A percentile compares a stretch with the other conserved stretches of the same genome.
Conservation (phyloP, 2,888 invertebrate species). For the Caenorhabditis japonica region DNA sequence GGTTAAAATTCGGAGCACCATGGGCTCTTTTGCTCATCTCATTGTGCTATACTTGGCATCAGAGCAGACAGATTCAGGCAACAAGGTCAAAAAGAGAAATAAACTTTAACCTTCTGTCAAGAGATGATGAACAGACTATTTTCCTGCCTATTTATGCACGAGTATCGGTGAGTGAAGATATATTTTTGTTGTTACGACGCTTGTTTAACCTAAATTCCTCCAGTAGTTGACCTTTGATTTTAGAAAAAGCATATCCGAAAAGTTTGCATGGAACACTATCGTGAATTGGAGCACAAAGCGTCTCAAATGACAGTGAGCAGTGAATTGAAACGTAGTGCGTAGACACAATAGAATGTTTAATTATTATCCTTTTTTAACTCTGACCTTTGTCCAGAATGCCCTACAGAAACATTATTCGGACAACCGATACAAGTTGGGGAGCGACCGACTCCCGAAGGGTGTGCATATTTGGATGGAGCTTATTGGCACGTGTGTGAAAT, state of each 20-base stretch:
- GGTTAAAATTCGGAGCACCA: conserved; percentile 26
- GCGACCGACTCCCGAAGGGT: conserved; percentile 48
- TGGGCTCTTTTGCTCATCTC: conserved; percentile 26
- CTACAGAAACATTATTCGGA: conserved; percentile 29
- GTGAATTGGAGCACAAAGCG: conserved; percentile 27
- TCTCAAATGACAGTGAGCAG: conserved; percentile 12
- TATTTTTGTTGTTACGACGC: too few relatives aligned
- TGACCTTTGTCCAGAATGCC: conserved; percentile 49
- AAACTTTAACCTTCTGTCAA: conserved; percentile 1
- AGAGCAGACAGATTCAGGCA: conserved; percentile 28
- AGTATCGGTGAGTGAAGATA: conserved; percentile 28
- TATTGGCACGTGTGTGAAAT: conserved; percentile 59
- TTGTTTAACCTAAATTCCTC: not conserved
- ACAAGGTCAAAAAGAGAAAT: conserved; percentile 29
- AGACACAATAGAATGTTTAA: too few relatives aligned
- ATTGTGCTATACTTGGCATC: conserved; percentile 16
- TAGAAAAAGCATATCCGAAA: conserved; percentile 52
- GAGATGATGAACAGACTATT: conserved; percentile 33
- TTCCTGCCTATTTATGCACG: conserved; percentile 48
- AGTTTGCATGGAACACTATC: conserved; percentile 50
- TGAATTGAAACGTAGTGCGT: conserved; percentile 33
- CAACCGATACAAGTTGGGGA: conserved; percentile 38
- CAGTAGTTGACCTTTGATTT: not conserved
- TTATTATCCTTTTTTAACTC: not conserved
- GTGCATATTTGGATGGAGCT: conserved; percentile 51